A percentile compares a stretch with the other conserved stretches of the same genome.
phyloP scores from a whole-genome alignment of 2,888 invertebrate genomes.

The Athalia rosae region DNA sequence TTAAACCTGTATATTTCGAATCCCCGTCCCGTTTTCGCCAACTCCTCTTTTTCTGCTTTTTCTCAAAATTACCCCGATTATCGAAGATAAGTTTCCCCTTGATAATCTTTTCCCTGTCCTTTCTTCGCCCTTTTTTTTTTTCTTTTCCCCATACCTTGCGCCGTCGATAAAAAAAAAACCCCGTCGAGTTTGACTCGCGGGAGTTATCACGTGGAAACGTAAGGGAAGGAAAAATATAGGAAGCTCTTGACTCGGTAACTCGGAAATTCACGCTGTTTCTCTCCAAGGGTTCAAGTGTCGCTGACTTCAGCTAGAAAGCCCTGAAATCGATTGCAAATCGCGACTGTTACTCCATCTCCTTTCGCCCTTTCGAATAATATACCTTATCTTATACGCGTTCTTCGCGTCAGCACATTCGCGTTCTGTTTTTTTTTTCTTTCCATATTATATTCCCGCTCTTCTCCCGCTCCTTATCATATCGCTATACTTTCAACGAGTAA shows the following conservation, averaged over 20 bases:
- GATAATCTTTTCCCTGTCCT: neutral
- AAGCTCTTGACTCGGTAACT: slow-evolving; percentile 42
- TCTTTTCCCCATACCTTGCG: neutral
- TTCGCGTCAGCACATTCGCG: slow-evolving; percentile 42
- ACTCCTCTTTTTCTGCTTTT: neutral
- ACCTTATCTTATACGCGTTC: slow-evolving; percentile 26
- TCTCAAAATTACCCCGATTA: slow-evolving; percentile 35
- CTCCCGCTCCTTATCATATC: neutral
- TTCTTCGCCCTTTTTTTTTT: neutral
- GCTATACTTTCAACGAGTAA: slow-evolving; percentile 23
- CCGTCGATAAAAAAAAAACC: slow-evolving; percentile 33
- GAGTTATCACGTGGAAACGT: slow-evolving; percentile 41
- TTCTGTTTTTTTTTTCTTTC: neutral
- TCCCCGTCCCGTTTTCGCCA: slow-evolving; percentile 13
- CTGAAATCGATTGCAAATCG: slow-evolving; percentile 38
- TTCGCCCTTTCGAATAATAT: slow-evolving; percentile 3
- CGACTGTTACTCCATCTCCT: neutral
- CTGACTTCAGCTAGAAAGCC: slow-evolving; percentile 45
- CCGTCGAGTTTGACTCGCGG: slow-evolving; percentile 26
- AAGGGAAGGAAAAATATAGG: slow-evolving; percentile 36
- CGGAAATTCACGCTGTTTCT: slow-evolving; percentile 45
- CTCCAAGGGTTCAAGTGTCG: slow-evolving; percentile 41
- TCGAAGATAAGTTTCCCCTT: slow-evolving; percentile 21
- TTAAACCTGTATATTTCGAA: slow-evolving; percentile 30
- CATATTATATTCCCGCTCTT: neutral